phyloP scores from a whole-genome alignment of 2,888 invertebrate species.

The Brachylomia viminalis region DNA sequence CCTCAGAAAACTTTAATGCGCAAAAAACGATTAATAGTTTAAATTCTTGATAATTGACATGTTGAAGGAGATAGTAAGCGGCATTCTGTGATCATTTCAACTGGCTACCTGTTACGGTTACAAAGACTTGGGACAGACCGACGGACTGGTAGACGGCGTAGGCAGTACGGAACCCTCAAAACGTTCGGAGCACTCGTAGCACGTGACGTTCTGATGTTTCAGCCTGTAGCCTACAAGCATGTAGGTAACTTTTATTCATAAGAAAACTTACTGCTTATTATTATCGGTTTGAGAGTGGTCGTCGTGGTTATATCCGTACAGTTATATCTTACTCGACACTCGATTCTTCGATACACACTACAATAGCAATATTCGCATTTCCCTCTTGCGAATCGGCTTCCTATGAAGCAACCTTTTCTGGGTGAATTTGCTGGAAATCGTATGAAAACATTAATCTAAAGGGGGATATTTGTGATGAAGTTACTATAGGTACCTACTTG shows the following conservation, averaged over 20 bases:
- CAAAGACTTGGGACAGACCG: background rate
- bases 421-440: conserved; percentile 10
- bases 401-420: conserved; percentile 4
- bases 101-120: background rate
- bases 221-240: too few relatives aligned
- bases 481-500: background rate
- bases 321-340: background rate
- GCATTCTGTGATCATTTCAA: background rate
- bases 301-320: background rate
- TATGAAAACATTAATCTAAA: background rate
- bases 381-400: background rate
- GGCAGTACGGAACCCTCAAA: too few relatives aligned
- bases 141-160: too few relatives aligned
- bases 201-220: too few relatives aligned
- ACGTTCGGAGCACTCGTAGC: too few relatives aligned
- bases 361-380: conserved; percentile 6
- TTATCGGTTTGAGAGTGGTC: background rate
- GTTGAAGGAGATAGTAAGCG: background rate
- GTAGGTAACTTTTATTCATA: background rate
- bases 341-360: background rate
- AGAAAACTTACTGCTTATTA: background rate
- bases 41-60: background rate
- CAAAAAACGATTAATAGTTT: background rate
- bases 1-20: background rate
- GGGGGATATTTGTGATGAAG: background rate